Evolutionary conservation across 2,797 vertebrate species (phyloP).

Genomic region (Galago senegalensis): DNA sequence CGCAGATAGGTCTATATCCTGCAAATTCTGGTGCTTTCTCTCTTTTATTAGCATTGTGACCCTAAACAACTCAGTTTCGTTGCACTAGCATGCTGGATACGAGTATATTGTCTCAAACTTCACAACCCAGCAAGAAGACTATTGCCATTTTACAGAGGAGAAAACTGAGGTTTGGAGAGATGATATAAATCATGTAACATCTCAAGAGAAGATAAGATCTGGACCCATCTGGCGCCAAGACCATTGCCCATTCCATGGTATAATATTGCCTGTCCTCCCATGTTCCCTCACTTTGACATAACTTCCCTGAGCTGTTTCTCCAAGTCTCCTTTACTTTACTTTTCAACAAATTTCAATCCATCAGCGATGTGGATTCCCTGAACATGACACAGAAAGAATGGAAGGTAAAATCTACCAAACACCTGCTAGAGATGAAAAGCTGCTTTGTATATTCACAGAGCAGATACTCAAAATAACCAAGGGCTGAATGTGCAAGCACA

Average conservation of each 20-base stretch:
- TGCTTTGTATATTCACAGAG: background rate
- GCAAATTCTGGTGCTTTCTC: background rate
- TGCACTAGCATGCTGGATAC: background rate
- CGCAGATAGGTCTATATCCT: background rate
- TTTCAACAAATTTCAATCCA: slow-evolving; percentile 23
- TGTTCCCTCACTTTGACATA: background rate
- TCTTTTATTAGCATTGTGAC: background rate
- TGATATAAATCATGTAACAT: background rate
- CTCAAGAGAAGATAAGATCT: background rate
- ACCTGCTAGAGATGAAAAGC: background rate
- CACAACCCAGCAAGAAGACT: background rate
- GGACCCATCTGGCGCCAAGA: background rate
- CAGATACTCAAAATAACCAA: background rate
- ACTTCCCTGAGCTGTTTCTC: background rate
- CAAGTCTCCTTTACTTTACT: slow-evolving; percentile 31
- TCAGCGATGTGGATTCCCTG: background rate
- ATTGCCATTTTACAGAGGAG: slow-evolving; percentile 9
- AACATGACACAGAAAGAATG: background rate
- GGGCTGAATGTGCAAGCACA: background rate
- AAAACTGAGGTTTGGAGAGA: background rate
- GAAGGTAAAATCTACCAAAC: background rate
- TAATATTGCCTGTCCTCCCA: background rate
- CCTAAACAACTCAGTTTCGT: background rate
- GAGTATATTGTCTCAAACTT: background rate
- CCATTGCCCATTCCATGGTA: background rate